Percentiles rank a stretch among this genome's conserved stretches.
Conservation (phyloP, 2,888 invertebrate genomes). For the Entomobrya multifasciata region DNA sequence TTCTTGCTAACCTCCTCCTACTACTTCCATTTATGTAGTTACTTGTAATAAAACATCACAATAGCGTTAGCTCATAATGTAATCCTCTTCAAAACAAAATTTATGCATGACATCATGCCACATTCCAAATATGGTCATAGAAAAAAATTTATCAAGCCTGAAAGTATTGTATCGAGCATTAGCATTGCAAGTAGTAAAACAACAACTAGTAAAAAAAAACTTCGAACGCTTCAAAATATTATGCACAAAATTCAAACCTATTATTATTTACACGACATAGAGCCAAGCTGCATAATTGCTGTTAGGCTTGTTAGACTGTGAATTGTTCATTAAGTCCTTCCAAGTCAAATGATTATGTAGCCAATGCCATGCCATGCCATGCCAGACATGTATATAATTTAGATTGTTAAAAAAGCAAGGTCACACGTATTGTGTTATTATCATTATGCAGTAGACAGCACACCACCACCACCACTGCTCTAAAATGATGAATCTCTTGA, state of each 20-base stretch:
- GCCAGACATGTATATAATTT: constrained; percentile 31
- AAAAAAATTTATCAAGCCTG: constrained; percentile 36
- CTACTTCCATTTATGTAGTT: constrained; percentile 12
- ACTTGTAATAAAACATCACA: not conserved
- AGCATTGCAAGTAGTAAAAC: no score
- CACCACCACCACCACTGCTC: no score
- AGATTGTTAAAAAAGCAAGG: constrained; percentile 53
- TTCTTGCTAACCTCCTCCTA: not conserved
- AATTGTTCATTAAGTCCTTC: not conserved
- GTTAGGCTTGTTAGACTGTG: constrained; percentile 14
- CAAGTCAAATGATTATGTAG: constrained; percentile 24
- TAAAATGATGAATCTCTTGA: constrained; percentile 5
- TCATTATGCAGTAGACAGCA: not conserved
- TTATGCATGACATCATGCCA: constrained; percentile 50
- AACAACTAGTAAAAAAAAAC: not conserved
- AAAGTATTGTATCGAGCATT: constrained; percentile 25
- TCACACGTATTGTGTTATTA: constrained; percentile 14
- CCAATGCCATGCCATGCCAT: no score
- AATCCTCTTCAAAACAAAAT: constrained; percentile 28
- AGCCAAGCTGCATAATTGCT: constrained; percentile 33
- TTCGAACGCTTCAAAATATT: not conserved
- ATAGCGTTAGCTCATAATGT: not conserved
- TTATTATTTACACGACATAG: constrained; percentile 13
- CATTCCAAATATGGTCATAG: constrained; percentile 54
- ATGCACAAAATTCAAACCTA: not conserved